A percentile compares a stretch with the other conserved stretches of the same genome.
Evolutionary conservation across 2,797 vertebrate genomes (phyloP).

Genomic region (Leptatherina wallacei): DNA sequence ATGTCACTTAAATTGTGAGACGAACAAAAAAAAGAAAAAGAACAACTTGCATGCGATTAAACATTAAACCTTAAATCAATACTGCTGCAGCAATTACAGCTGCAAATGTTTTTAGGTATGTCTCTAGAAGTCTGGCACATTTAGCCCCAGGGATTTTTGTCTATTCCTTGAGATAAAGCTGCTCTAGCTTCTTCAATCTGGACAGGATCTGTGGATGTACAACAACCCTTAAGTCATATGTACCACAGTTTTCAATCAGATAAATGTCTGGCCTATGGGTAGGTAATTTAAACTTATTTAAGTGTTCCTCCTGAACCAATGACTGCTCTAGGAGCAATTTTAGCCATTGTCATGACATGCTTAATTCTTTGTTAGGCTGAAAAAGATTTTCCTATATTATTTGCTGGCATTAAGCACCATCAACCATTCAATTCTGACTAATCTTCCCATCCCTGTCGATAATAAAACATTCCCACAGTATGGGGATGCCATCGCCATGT

Average conservation of each 20-base stretch:
- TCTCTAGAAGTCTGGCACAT: background rate
- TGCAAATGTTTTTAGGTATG: background rate
- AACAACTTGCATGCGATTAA: no score
- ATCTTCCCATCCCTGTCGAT: background rate
- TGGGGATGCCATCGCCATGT: background rate
- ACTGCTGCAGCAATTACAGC: no score
- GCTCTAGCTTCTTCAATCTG: background rate
- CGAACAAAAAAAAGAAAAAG: no score
- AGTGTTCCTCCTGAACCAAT: no score
- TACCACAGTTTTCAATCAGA: no score
- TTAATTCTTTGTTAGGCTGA: background rate
- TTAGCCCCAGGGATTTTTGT: background rate
- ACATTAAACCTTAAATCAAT: no score
- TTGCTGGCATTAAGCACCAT: background rate
- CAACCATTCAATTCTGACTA: background rate
- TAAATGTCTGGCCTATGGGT: no score
- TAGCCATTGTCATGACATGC: no score
- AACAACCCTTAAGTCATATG: background rate
- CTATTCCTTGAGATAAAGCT: background rate
- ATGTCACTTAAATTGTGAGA: background rate
- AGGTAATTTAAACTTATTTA: no score
- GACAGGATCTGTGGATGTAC: background rate
- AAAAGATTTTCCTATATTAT: background rate
- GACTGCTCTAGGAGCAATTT: no score
- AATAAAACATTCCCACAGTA: no score